Conservation (phyloP, 2,797 vertebrate genomes). For the Morus bassanus region DNA sequence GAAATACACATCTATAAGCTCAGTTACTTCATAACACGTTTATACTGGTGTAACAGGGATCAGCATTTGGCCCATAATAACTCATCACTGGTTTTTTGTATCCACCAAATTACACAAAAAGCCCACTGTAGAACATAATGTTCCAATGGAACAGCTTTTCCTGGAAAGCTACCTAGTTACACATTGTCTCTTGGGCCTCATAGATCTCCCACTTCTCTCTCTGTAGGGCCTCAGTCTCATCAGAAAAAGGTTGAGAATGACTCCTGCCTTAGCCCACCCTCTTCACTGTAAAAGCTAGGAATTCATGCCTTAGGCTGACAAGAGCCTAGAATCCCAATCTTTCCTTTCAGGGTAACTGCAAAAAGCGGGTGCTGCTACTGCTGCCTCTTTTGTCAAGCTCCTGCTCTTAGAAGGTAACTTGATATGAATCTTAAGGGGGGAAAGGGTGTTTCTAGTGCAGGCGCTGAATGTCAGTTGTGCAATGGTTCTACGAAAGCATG, state of each 20-base stretch:
- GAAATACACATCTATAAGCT: not conserved
- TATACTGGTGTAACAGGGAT: not conserved
- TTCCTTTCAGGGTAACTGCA: not conserved
- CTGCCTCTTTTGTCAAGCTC: not conserved
- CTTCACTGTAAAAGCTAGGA: not conserved
- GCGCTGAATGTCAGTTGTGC: not conserved
- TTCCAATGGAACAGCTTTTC: not conserved
- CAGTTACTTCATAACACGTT: not conserved
- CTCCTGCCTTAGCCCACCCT: not conserved
- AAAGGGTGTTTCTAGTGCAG: not conserved
- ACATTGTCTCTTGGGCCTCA: not conserved
- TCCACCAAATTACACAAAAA: not conserved
- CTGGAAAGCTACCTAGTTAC: not conserved
- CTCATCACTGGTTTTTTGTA: not conserved
- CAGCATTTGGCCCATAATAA: not conserved
- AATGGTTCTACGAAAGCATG: not conserved
- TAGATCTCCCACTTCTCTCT: not conserved
- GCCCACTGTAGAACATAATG: not conserved
- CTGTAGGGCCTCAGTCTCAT: not conserved
- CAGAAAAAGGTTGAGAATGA: not conserved
- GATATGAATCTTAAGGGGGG: not conserved
- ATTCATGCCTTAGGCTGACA: not conserved
- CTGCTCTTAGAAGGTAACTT: not conserved
- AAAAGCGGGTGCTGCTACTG: not conserved
- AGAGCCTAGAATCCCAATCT: not conserved